Evolutionary conservation across 1,140 invertebrate species (phyloP), one percentile per base, ranked within the genome.

Genomic region (Drosophila serrata): DNA sequence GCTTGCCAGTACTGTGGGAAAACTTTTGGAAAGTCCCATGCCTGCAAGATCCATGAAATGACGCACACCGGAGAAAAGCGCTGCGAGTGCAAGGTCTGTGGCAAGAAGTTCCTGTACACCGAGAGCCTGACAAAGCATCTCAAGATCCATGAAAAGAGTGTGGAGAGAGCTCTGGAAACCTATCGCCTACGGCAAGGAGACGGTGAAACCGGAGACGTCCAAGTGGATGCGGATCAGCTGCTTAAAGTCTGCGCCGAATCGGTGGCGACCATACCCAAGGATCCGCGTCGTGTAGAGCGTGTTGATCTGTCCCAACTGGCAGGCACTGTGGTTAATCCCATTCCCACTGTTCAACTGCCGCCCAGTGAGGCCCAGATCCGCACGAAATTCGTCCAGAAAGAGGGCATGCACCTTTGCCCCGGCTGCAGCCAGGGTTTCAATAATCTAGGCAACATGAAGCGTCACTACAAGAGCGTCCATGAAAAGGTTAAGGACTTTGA

Each of bases 41-140:
- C 92, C 13, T 91, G 92, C 24, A 92, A 92, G 35, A 92, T 92
- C 13, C 92, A 92, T 22, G 90, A 92, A 67, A 92, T 92, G 92
- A 92, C 87, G 0, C 92, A 92, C 61, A 92, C 92, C 24, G 95
- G 95, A 0, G 94, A 94, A 46, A 93, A 92, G 55, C 87, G 84
- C 0, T 91, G 90, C 51, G 91, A 91, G 53, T 92, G 91, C 65
- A 92, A 92, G 58, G 85, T 88, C 1, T 88, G 84, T 6, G 85
- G 85, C 39, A 88, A 88, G 27, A 77, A 90, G 49, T 88, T 88
- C 22, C 68, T 92, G 3, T 91, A 92, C 45, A 77, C 88, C 0
- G 90, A 92, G 31, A 91, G 88, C 31, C 43, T 92, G 0, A 92
- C 85, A 0, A 92, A 92, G 51, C 91, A 92, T 56, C 55, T 92